Conservation (phyloP, 1,140 invertebrate species). For the Lepidurus apus region DNA sequence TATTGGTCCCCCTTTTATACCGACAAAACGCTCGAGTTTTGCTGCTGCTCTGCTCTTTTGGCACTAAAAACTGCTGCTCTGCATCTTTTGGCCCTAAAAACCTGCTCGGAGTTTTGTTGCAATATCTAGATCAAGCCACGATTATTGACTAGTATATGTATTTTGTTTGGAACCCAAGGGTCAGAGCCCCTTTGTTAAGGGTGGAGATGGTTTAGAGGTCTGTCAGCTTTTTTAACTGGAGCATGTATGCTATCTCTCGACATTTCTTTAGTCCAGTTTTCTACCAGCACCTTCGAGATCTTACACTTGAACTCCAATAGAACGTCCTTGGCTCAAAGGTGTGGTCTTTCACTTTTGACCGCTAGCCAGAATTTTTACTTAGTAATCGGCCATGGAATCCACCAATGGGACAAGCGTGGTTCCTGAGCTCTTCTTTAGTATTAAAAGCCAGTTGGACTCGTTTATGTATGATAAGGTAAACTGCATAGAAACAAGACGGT, state of each 20-base stretch:
- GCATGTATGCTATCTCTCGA: too few species aligned
- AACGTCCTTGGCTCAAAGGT: neutral
- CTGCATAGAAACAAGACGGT: neutral
- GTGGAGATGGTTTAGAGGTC: too few species aligned
- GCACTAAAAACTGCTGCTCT: neutral
- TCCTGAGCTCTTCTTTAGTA: too few species aligned
- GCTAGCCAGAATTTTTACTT: neutral
- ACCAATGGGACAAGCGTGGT: too few species aligned
- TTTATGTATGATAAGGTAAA: neutral
- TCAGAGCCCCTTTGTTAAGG: too few species aligned
- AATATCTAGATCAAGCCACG: too few species aligned
- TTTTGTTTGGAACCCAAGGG: too few species aligned
- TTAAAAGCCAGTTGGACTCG: too few species aligned
- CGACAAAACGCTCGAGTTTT: neutral
- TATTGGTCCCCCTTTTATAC: neutral
- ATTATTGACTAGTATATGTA: too few species aligned
- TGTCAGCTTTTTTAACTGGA: too few species aligned
- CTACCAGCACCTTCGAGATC: neutral
- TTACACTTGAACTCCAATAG: neutral
- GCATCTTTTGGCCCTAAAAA: neutral
- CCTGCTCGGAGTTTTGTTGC: too few species aligned
- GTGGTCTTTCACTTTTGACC: neutral
- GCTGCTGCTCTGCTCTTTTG: neutral
- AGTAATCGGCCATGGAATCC: too few species aligned
- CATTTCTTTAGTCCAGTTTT: neutral